These are phyloP conservation scores for Platynereis dumerilii DNA, from an alignment of 2,888 invertebrate species.

Conservation along the genomic window DNA sequence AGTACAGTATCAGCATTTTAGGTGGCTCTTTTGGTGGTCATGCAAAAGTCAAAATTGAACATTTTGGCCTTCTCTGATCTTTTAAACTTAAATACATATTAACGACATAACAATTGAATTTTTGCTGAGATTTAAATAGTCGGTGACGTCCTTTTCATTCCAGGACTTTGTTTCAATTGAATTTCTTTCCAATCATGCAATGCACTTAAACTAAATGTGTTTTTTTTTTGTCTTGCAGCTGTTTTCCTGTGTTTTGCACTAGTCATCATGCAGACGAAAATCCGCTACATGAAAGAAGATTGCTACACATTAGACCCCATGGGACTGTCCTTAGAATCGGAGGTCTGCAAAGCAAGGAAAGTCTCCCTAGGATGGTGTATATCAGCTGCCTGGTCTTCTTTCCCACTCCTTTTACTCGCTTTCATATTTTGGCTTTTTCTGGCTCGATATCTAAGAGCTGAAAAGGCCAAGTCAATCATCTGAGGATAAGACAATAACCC, in stretches of 20 bases:
- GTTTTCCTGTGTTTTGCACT: conserved; percentile 89
- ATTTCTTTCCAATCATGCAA: too few relatives aligned
- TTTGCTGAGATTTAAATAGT: too few relatives aligned
- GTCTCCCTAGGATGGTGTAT: conserved; percentile 57
- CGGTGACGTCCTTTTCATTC: too few relatives aligned
- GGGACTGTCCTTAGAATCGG: background rate
- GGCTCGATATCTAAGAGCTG: conserved; percentile 82
- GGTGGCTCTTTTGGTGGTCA: too few relatives aligned
- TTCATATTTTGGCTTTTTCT: conserved; percentile 86
- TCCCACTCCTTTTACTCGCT: conserved; percentile 81
- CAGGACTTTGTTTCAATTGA: too few relatives aligned
- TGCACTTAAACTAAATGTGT: too few relatives aligned
- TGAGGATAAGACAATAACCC: conserved; percentile 10
- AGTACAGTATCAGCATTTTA: too few relatives aligned
- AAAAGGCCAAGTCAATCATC: conserved; percentile 54
- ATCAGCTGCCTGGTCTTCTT: conserved; percentile 75
- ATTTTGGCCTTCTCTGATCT: too few relatives aligned
- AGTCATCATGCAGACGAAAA: conserved; percentile 90
- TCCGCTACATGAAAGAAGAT: conserved; percentile 61
- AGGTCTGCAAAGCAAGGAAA: conserved; percentile 49
- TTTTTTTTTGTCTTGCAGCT: conserved; percentile 69
- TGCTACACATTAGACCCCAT: conserved; percentile 14
- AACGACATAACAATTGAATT: too few relatives aligned
- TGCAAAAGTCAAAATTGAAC: too few relatives aligned
- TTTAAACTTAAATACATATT: too few relatives aligned